Conservation (phyloP, 2,113 vertebrate genomes). For the Empidonax traillii region DNA sequence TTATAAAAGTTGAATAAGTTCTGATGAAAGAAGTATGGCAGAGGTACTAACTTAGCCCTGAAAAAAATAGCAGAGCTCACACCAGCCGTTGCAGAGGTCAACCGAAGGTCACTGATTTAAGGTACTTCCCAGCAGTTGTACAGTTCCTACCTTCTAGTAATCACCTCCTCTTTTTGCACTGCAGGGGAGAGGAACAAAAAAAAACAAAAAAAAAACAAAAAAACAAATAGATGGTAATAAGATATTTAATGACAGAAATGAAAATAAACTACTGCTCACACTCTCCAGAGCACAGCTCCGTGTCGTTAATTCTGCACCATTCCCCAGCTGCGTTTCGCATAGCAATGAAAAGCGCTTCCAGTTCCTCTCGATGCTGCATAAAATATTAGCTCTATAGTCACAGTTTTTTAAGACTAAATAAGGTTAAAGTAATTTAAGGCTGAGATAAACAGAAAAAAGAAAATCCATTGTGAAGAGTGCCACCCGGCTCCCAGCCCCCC, state of each 20-base stretch:
- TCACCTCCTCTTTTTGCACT: neutral
- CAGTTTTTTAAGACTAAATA: slow-evolving; percentile 25
- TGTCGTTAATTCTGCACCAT: slow-evolving; percentile 7
- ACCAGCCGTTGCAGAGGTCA: slow-evolving; percentile 7
- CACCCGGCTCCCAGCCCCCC: neutral
- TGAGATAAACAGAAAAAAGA: neutral
- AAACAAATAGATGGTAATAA: slow-evolving; percentile 36
- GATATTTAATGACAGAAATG: slow-evolving; percentile 54
- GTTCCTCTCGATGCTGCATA: neutral
- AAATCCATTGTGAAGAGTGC: neutral
- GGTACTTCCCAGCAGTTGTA: slow-evolving; percentile 17
- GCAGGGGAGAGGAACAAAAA: neutral
- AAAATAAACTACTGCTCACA: slow-evolving; percentile 34
- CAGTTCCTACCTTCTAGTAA: neutral
- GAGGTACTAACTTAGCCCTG: neutral
- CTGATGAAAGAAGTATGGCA: neutral
- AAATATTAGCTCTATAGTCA: slow-evolving; percentile 6
- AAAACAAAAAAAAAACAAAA: too few species aligned
- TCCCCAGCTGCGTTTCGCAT: slow-evolving; percentile 7
- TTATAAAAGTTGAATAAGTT: neutral
- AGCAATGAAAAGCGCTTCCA: slow-evolving; percentile 35
- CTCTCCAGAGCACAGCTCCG: neutral
- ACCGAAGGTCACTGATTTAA: slow-evolving; percentile 6
- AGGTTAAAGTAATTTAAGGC: slow-evolving; percentile 14
- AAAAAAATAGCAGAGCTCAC: neutral